Evolutionary conservation across 1,140 invertebrate species (phyloP).

Genomic region (Heliconius himera): DNA sequence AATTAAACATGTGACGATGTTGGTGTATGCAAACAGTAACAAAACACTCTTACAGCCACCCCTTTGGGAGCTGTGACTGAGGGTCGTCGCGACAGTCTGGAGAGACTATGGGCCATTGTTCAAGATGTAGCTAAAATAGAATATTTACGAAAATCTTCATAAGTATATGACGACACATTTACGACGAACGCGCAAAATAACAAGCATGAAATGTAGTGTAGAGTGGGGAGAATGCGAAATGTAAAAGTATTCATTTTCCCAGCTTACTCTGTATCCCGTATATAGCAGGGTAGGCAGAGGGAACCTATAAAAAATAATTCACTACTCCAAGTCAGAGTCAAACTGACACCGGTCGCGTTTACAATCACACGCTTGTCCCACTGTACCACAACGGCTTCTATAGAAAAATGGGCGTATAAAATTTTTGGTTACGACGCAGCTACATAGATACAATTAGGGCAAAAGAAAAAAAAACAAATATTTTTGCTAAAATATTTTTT

Average conservation of each 20-base stretch:
- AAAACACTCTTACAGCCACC: slow-evolving; percentile 8
- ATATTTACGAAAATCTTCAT: slow-evolving; percentile 17
- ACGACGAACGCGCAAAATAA: not conserved
- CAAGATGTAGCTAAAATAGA: slow-evolving; percentile 11
- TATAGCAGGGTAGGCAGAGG: no score
- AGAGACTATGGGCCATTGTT: slow-evolving; percentile 22
- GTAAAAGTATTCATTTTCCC: no score
- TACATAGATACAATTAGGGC: no score
- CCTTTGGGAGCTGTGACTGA: not conserved
- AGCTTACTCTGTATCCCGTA: no score
- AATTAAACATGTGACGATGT: not conserved
- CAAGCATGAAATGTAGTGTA: not conserved
- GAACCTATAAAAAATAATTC: not conserved
- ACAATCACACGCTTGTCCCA: no score
- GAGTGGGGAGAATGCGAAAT: no score
- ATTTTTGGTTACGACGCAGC: no score
- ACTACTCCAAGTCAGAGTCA: not conserved
- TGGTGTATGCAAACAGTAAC: not conserved
- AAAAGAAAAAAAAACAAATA: no score
- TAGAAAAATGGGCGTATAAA: no score
- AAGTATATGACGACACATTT: not conserved
- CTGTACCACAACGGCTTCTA: no score
- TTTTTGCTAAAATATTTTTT: not conserved
- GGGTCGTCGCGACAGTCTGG: slow-evolving; percentile 19
- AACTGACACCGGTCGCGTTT: no score